Evolutionary conservation across 2,113 vertebrate species (phyloP), one percentile per base, ranked within the genome.

Genomic region (Tupaia tana): DNA sequence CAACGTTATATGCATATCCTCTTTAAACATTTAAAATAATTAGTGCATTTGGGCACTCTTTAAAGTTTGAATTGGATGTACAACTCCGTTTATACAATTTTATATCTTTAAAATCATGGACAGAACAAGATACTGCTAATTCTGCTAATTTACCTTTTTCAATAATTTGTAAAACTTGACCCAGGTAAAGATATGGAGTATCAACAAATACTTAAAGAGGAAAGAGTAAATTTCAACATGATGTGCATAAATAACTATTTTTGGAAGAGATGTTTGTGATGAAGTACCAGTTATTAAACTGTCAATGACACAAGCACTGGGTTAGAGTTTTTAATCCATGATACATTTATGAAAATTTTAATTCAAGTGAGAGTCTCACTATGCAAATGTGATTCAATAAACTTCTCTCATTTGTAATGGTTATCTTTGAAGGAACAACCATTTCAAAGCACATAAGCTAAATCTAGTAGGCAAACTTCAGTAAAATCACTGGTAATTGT

Each of bases 301-400:
- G 34, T 78, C 31, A 85, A 5, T 86, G 73, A 63, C 25, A 69
- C 3, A 59, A 52, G 34, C 3, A 58, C 11, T 84, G 58, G 58
- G 8, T 61, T 94, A 77, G 34, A 79, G 22, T 63, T 79, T 93
- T 86, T 43, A 43, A 59, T 71, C 9, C 27, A 61, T 75, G 9
- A 29, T 56, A 56, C 1, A 83, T 70, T 93, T 91, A 16, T 80
- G 7, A 29, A 95, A 86, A 84, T 93, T 93, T 43, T 67, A 93
- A 91, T 93, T 91, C 66, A 84, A 6, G 27, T 10, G 78, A 85
- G 31, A 74, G 16, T 78, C 25, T 71, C 43, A 7, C 24, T 52
- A 84, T 89, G 66, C 43, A 3, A 69, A 86, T 7, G 71, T 56
- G 29, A 91, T 91, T 43, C 91, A 54, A 67, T 90, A 43, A 5